Evolutionary conservation across 2,888 invertebrate species (phyloP).

Genomic region (Brenthis hecate): DNA sequence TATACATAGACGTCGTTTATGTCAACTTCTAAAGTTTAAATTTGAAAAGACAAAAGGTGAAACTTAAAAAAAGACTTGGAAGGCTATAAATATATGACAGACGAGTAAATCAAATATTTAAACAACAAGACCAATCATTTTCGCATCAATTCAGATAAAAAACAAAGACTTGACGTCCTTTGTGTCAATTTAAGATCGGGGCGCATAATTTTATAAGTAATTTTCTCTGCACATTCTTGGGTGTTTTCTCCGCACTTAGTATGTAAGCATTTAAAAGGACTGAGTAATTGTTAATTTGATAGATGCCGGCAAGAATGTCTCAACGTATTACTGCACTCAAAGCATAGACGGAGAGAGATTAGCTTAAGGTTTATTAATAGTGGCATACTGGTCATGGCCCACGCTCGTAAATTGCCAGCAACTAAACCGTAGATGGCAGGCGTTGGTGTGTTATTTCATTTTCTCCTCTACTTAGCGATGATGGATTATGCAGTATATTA

Average conservation of each 20-base stretch:
- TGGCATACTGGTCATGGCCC: conserved; percentile 13
- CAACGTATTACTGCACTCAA: conserved; percentile 3
- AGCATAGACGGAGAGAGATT: neutral
- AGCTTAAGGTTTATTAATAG: conserved; percentile 23
- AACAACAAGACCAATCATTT: conserved; percentile 37
- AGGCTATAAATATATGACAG: neutral
- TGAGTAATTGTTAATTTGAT: conserved; percentile 8
- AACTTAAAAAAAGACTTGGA: neutral
- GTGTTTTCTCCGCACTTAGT: neutral
- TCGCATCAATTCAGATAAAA: conserved; percentile 43
- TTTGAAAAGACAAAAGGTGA: too few relatives aligned
- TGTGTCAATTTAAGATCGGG: conserved; percentile 15
- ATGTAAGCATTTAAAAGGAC: conserved; percentile 5
- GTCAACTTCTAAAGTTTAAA: too few relatives aligned
- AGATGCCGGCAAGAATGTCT: conserved; percentile 1
- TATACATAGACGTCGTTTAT: neutral
- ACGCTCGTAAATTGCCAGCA: neutral
- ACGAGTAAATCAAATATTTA: conserved; percentile 24
- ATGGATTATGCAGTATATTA: neutral
- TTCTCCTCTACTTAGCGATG: neutral
- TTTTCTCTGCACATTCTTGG: neutral
- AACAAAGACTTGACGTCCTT: conserved; percentile 30
- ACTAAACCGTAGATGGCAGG: neutral
- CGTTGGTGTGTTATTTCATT: neutral
- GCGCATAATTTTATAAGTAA: conserved; percentile 5